Percentiles rank a stretch among this genome's conserved stretches.
Conservation (phyloP, 2,797 vertebrate species). For the Sternarchorhynchus goeldii region DNA sequence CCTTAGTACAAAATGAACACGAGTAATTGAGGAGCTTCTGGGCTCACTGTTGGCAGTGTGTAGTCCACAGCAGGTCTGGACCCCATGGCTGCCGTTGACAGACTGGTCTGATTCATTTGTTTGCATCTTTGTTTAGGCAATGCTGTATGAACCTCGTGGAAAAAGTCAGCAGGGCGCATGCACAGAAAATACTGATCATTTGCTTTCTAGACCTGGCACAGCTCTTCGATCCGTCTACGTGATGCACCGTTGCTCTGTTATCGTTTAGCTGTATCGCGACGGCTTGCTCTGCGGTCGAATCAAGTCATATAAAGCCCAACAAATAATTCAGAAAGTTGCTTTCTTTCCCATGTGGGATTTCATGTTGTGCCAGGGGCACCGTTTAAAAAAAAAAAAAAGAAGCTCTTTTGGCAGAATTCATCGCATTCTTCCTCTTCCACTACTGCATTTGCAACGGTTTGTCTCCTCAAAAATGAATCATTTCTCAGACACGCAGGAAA, state of each 20-base stretch:
- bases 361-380: conserved; percentile 7
- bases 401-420: not conserved
- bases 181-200: no score
- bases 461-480: conserved; percentile 40
- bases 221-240: not conserved
- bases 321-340: conserved; percentile 35
- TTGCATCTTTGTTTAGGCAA: not conserved
- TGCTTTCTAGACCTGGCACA: not conserved
- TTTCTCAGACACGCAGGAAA: conserved; percentile 15
- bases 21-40: conserved; percentile 22
- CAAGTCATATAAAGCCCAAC: not conserved
- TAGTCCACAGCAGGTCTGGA: not conserved
- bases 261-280: not conserved
- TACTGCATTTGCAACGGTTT: conserved; percentile 21
- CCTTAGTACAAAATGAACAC: conserved; percentile 26
- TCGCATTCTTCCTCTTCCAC: not conserved
- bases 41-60: not conserved
- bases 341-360: conserved; percentile 20
- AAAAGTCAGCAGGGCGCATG: not conserved
- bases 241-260: not conserved
- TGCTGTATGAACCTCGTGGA: not conserved
- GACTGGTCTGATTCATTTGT: no score
- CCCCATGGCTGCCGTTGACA: no score
- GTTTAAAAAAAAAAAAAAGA: not conserved
- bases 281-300: not conserved